These are phyloP conservation scores for Bungarus multicinctus DNA, from an alignment of 2,113 vertebrate species.

Conservation along the genomic window DNA sequence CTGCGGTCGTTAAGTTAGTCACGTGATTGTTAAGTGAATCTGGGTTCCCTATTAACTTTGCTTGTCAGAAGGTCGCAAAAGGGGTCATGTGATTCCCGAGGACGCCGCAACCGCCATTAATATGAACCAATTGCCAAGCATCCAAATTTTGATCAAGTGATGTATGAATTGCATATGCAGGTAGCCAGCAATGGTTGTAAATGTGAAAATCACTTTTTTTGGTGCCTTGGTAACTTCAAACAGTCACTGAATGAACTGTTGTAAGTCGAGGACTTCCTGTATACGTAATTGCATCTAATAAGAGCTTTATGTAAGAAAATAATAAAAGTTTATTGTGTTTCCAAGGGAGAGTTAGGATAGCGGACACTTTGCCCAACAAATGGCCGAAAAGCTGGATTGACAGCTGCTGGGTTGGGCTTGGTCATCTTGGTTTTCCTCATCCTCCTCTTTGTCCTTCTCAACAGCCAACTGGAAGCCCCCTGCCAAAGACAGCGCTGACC, in stretches of 20 bases:
- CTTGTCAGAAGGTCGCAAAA: background rate
- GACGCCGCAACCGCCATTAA: background rate
- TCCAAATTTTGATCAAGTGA: background rate
- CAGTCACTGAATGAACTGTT: background rate
- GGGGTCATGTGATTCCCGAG: too few species aligned
- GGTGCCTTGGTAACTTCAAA: background rate
- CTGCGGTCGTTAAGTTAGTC: background rate
- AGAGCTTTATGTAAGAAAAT: background rate
- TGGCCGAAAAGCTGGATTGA: background rate
- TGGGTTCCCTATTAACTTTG: background rate
- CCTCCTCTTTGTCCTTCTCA: background rate
- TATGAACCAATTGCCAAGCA: background rate
- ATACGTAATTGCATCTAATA: background rate
- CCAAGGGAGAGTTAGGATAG: background rate
- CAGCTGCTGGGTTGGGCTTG: background rate
- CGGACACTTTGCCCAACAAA: background rate
- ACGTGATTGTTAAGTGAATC: background rate
- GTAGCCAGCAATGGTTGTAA: background rate
- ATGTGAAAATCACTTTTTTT: background rate
- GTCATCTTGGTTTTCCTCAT: background rate
- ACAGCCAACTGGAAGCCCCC: conserved; percentile 75
- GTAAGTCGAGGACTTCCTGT: background rate
- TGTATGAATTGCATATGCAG: too few species aligned
- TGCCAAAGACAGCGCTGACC: conserved; percentile 82
- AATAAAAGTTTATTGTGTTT: background rate